Base-by-base conservation (phyloP, 2,113 vertebrate species). In the Perca fluviatilis region DNA sequence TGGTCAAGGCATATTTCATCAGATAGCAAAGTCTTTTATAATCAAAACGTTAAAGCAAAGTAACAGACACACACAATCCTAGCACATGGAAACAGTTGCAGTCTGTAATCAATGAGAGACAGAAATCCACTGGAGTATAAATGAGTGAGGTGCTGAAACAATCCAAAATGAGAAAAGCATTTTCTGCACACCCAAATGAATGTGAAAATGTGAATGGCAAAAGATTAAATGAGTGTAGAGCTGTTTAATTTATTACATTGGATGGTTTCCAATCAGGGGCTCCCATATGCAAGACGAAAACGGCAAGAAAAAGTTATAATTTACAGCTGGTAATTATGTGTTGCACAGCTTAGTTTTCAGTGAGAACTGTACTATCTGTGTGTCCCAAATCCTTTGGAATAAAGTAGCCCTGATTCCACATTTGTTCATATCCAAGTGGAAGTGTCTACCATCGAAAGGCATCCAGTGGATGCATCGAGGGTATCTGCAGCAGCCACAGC, bases 401-500 rank as follows among this genome's bases (percentile, higher is more conserved):
- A 21, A 73, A 62, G 36, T 13, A 58, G 8, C 23, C 53, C 25
- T 47, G 23, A 64, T 53, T 43, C 30, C 50, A 53, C 18, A 15
- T 66, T 78, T 0, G 2, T 43, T 79, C 15, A 16, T 9, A 36
- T 54, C 36, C 15, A 12, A 21, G 18, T 23, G 16, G 27, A 46
- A 80, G 21, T 25, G 49, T 76, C 27, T 71, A 9, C 8, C 25
- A 18, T 74, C 33, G 6, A 19, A 33, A 15, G 1, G 16, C 7
- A 60, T 80, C 27, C 72, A 80, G 69, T 9, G 25, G 47, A 65
- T 53, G 47, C 64, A 25, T 61, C 46, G 1, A 18, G 40, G 62
- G 40, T 84, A 85, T 85, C 71, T 77, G 79, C 68, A 18, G 12
- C 40, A 57, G 23, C 23, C 30, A 43, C 65, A 82, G 73, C 54